phyloP scores from a whole-genome alignment of 2,113 vertebrate species.

The Clarias batrachus region DNA sequence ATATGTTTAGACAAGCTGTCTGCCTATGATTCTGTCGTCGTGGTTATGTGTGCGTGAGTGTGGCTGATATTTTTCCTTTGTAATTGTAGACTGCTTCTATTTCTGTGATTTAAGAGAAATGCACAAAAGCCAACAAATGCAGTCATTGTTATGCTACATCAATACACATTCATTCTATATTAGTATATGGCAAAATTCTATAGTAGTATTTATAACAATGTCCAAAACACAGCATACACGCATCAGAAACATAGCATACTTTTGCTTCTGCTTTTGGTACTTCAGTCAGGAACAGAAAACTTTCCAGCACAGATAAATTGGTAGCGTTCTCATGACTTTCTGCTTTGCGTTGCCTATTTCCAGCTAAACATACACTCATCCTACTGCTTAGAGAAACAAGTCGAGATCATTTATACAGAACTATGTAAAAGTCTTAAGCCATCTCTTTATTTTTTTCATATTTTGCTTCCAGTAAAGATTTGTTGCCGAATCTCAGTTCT shows the following conservation, averaged over 20 bases:
- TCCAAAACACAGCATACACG: background rate
- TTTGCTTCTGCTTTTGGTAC: background rate
- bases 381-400: background rate
- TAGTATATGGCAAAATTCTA: background rate
- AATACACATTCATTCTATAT: background rate
- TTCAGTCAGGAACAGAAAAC: background rate
- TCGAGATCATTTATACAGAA: background rate
- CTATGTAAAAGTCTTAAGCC: no score
- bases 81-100: background rate
- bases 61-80: background rate
- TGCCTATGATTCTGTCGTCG: background rate
- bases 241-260: background rate
- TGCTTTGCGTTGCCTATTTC: background rate
- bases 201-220: background rate
- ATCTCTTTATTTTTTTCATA: no score
- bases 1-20: background rate
- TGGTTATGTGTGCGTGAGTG: background rate
- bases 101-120: background rate
- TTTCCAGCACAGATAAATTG: background rate
- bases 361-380: background rate
- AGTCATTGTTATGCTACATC: background rate
- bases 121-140: background rate
- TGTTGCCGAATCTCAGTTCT: background rate
- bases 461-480: background rate
- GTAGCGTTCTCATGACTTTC: background rate